phyloP scores from a whole-genome alignment of 2,888 invertebrate genomes.

The Himalopsyche anomala region DNA sequence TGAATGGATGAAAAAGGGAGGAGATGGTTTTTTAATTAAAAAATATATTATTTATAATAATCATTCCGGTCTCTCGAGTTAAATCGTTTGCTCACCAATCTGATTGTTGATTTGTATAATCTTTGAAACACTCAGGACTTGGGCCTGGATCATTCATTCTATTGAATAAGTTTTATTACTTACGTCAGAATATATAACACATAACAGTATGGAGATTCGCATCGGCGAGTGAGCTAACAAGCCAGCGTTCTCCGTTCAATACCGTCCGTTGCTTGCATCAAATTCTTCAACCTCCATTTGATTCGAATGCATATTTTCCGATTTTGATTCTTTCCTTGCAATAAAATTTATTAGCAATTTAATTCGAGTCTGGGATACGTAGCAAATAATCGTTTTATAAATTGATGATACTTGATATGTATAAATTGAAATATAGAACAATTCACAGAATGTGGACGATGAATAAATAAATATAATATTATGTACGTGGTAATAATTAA shows the following conservation, averaged over 20 bases:
- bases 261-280: neutral
- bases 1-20: too few species aligned
- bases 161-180: too few species aligned
- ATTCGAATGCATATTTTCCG: neutral
- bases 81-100: too few species aligned
- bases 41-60: too few species aligned
- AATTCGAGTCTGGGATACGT: slow-evolving; percentile 23
- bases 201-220: slow-evolving; percentile 8
- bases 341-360: neutral
- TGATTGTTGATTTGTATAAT: too few species aligned
- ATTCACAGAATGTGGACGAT: neutral
- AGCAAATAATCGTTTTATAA: slow-evolving; percentile 23
- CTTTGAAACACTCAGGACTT: too few species aligned
- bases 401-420: slow-evolving; percentile 32
- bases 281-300: neutral
- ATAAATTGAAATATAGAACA: slow-evolving; percentile 2
- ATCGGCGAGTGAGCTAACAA: neutral
- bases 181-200: neutral
- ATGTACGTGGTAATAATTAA: too few species aligned
- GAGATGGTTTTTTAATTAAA: too few species aligned
- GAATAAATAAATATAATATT: neutral
- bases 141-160: too few species aligned
- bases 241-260: neutral
- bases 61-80: too few species aligned
- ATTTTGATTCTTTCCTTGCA: slow-evolving; percentile 11